phyloP scores from a whole-genome alignment of 1,140 invertebrate genomes.

The Planococcus citri region DNA sequence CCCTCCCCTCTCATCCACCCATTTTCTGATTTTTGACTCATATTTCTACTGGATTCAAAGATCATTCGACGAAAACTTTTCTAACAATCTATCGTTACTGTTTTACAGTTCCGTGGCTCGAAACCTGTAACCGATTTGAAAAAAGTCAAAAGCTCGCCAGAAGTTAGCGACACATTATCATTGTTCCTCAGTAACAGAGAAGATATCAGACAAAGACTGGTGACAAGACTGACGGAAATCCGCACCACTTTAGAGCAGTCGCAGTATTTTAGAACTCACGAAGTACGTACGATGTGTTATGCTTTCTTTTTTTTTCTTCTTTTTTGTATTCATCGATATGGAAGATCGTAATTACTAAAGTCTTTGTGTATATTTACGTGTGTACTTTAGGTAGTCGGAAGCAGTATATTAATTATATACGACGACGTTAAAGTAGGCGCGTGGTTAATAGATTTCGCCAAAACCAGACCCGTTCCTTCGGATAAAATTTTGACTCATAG shows the following conservation, averaged over 20 bases:
- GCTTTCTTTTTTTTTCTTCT: too few species aligned
- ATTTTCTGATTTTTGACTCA: too few species aligned
- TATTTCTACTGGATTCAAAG: too few species aligned
- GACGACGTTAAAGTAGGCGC: constrained; percentile 72
- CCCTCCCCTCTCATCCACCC: too few species aligned
- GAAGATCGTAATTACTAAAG: not conserved
- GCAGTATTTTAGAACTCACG: constrained; percentile 75
- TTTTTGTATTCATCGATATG: not conserved
- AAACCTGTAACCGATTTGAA: constrained; percentile 63
- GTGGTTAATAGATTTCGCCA: constrained; percentile 96
- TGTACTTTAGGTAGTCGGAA: constrained; percentile 76
- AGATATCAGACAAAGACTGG: constrained; percentile 51
- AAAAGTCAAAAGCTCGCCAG: constrained; percentile 57
- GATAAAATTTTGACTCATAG: constrained; percentile 60
- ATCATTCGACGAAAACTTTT: too few species aligned
- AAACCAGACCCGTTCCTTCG: constrained; percentile 63
- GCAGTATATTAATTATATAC: constrained; percentile 86
- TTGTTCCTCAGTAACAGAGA: constrained; percentile 58
- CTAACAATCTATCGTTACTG: not conserved
- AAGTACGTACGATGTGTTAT: too few species aligned
- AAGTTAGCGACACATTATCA: constrained; percentile 65
- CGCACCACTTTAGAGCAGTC: constrained; percentile 67
- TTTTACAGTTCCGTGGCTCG: constrained; percentile 45
- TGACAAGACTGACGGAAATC: constrained; percentile 62
- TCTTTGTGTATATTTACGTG: not conserved